Base-by-base conservation (phyloP, 2,797 vertebrate genomes). In the Salarias fasciatus region DNA sequence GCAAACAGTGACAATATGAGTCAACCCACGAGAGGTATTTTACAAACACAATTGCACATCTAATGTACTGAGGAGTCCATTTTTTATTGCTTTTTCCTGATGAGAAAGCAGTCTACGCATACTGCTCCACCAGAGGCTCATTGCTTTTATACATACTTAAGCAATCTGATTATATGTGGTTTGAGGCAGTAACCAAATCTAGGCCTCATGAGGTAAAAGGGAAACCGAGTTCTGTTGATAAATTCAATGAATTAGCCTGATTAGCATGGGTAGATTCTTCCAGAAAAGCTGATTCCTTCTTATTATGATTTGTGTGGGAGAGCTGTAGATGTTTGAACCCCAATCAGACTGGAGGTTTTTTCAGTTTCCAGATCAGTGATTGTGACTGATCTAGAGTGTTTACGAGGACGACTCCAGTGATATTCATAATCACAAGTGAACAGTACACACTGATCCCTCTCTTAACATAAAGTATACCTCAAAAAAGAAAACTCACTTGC, bases 231-330 rank as follows among this genome's bases (percentile, higher is more conserved):
- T 64, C 53, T 15, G 46, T 65, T 46, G 38, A 42, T 53, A 13
- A 56, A 38, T 40, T 75, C 53, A 59, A 36, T 12, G 15, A 35
- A 35, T 6, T n/a, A 67, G 70, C 35, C n/a, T 10, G 48, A 40
- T 57, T 56, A 63, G 52, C 24, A 15, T 0, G 7, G 0, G 2
- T 3, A 28, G 13, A 45, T 40, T 52, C 36, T 18, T 60, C 33
- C 6, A 9, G 33, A 35, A 35, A 35, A 35, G 1, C 4, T 3
- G 10, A 38, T 24, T 24, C 18, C 18, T 24, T 24, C 18, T 24
- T 24, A 24, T 24, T 24, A 24, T 24, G 24, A 24, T 24, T 24
- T 24, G 18, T 24, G 18, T 24, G 18, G 18, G 18, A 24, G 18
- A 24, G 18, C 18, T 24, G 18, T 18, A 24, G 18, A 24, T 24